These are phyloP conservation scores for Spheniscus mendiculus DNA, from an alignment of 2,113 vertebrate species.

Conservation along the genomic window DNA sequence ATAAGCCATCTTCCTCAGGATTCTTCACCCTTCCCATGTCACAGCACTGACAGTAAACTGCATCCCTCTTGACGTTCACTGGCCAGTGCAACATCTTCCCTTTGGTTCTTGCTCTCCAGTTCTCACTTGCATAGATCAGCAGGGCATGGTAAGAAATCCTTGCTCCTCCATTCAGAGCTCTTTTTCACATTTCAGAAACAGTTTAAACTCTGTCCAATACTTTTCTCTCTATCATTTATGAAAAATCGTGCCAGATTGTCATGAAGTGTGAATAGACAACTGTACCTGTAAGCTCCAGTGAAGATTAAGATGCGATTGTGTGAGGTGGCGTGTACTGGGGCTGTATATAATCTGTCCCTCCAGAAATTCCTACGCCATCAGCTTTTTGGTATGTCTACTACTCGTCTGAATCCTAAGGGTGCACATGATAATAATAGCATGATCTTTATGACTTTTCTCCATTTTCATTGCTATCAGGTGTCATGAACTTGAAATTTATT, in stretches of 20 bases:
- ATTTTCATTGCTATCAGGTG: not conserved
- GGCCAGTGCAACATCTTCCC: not conserved
- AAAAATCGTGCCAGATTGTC: not conserved
- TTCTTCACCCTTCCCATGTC: not conserved
- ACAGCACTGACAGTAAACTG: not conserved
- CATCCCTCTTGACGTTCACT: not conserved
- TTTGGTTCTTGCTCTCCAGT: not conserved
- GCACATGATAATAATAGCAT: not conserved
- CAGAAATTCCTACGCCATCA: not conserved
- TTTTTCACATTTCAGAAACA: not conserved
- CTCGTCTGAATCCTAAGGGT: not conserved
- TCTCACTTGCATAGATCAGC: not conserved
- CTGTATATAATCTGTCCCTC: not conserved
- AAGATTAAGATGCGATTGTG: not conserved
- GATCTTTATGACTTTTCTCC: not conserved
- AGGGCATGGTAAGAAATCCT: not conserved
- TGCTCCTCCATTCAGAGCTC: not conserved
- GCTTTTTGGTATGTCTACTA: not conserved
- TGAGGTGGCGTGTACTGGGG: not conserved
- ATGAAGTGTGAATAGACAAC: not conserved
- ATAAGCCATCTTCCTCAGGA: not conserved
- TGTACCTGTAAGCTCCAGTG: not conserved
- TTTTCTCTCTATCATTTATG: not conserved
- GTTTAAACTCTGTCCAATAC: not conserved
- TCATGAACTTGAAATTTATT: conserved; percentile 16